Evolutionary conservation across 2,888 invertebrate species (phyloP).

Genomic region (Diadegma fenestrale): DNA sequence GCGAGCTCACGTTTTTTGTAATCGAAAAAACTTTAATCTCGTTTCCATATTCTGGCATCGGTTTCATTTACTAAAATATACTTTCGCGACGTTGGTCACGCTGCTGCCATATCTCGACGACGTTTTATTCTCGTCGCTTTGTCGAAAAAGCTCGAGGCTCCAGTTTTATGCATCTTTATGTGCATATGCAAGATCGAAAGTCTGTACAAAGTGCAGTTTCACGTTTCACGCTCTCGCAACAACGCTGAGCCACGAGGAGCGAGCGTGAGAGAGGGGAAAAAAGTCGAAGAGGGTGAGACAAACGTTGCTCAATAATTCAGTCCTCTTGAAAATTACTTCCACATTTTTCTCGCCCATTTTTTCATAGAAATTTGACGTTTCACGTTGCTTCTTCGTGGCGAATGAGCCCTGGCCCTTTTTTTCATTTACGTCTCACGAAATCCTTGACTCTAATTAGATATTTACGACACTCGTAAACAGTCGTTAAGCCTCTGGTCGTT

Average conservation of each 20-base stretch:
- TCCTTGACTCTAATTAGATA: neutral
- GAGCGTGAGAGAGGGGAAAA: constrained; percentile 5
- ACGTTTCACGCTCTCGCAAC: neutral
- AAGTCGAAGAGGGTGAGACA: constrained; percentile 50
- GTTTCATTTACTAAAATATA: constrained; percentile 55
- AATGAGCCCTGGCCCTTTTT: neutral
- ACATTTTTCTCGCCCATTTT: neutral
- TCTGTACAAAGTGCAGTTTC: constrained; percentile 33
- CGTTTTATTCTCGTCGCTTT: constrained; percentile 56
- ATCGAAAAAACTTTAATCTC: neutral
- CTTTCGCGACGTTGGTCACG: constrained; percentile 33
- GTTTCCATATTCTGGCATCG: neutral
- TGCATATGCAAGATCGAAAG: constrained; percentile 18
- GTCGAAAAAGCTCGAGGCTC: constrained; percentile 22
- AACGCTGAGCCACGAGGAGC: neutral
- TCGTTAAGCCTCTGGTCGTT: neutral
- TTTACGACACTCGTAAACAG: neutral
- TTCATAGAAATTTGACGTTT: neutral
- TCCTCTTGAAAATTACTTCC: neutral
- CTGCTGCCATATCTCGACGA: constrained; percentile 1
- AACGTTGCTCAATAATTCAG: neutral
- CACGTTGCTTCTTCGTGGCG: neutral
- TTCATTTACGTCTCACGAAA: neutral
- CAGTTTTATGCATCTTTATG: constrained; percentile 41
- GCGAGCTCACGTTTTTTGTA: too few relatives aligned